Percentiles rank a stretch among this genome's conserved stretches.
Evolutionary conservation across 2,113 vertebrate species (phyloP).

Genomic region (Oenanthe oenanthe): DNA sequence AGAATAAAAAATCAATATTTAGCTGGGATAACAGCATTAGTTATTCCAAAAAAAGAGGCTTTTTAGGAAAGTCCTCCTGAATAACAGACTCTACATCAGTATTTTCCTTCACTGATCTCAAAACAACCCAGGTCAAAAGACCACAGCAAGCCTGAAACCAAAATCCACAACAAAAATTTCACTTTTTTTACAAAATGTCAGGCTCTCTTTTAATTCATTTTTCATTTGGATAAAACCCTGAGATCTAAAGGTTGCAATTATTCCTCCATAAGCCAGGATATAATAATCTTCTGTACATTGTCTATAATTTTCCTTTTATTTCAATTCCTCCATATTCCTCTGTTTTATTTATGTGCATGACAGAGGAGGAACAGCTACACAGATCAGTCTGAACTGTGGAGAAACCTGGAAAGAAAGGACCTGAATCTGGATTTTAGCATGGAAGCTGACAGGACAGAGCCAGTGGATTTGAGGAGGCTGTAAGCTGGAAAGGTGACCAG

Average conservation of each 20-base stretch:
- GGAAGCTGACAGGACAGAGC: not conserved
- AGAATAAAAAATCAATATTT: not conserved
- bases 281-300: not conserved
- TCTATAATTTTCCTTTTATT: not conserved
- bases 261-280: not conserved
- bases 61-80: not conserved
- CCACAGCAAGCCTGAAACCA: not conserved
- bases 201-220: not conserved
- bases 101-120: not conserved
- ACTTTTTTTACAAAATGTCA: not conserved
- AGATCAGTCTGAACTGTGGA: not conserved
- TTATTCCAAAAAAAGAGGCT: not conserved
- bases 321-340: not conserved
- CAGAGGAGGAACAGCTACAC: not conserved
- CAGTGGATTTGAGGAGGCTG: not conserved
- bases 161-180: not conserved
- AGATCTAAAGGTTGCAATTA: not conserved
- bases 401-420: not conserved
- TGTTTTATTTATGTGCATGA: not conserved
- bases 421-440: not conserved
- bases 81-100: not conserved
- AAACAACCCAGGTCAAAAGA: not conserved
- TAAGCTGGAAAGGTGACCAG: not conserved
- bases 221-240: not conserved
- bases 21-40: not conserved